A percentile compares a stretch with the other conserved stretches of the same genome.
phyloP scores from a whole-genome alignment of 2,113 vertebrate species.

The Oreamnos americanus region DNA sequence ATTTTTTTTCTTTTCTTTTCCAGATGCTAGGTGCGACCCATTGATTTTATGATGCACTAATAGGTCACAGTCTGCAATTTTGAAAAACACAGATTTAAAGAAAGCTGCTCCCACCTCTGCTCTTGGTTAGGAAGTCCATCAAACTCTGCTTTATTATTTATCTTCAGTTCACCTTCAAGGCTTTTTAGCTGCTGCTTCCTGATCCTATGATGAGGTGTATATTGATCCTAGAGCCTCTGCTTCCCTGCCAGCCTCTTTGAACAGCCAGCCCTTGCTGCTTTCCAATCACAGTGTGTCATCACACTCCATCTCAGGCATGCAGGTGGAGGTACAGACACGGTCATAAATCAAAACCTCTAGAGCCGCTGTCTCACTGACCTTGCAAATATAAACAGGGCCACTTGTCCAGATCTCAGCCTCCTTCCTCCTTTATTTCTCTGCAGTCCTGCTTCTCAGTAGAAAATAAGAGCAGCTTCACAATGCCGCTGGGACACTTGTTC shows the following conservation, averaged over 20 bases:
- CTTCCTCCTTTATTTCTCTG: not conserved
- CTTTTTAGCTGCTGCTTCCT: not conserved
- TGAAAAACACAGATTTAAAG: slow-evolving; percentile 1
- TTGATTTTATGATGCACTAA: slow-evolving; percentile 7
- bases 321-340: not conserved
- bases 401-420: not conserved
- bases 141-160: slow-evolving; percentile 12
- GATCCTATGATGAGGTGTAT: slow-evolving; percentile 20
- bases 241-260: not conserved
- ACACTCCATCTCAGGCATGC: not conserved
- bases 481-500: not conserved
- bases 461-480: not conserved
- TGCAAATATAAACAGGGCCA: not conserved
- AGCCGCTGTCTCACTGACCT: not conserved
- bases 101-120: not conserved
- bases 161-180: slow-evolving; percentile 43
- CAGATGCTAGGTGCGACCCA: not conserved
- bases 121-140: not conserved
- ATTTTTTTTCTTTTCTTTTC: no score
- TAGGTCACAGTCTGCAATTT: slow-evolving; percentile 12
- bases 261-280: not conserved
- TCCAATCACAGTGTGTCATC: not conserved
- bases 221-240: slow-evolving; percentile 24
- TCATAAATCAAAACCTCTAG: slow-evolving; percentile 50
- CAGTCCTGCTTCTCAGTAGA: not conserved